Conservation (phyloP, 2,797 vertebrate species). For the Threskiornis aethiopicus region DNA sequence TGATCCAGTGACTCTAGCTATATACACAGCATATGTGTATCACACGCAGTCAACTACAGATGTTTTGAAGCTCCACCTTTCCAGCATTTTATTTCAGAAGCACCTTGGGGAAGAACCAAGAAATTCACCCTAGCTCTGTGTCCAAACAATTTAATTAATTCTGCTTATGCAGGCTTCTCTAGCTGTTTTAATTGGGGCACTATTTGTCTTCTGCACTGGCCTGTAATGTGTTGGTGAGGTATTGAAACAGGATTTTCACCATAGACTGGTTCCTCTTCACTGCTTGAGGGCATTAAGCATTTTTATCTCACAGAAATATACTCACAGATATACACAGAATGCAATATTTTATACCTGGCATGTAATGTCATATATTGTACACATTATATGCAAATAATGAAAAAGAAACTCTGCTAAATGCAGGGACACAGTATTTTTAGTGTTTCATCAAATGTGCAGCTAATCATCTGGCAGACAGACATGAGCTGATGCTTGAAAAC, state of each 20-base stretch:
- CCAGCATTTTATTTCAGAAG: not conserved
- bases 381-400: not conserved
- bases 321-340: not conserved
- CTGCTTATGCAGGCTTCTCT: not conserved
- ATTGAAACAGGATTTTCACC: not conserved
- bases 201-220: not conserved
- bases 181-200: not conserved
- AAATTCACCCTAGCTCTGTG: not conserved
- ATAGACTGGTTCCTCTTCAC: not conserved
- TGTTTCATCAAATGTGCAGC: not conserved
- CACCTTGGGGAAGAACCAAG: not conserved
- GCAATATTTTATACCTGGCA: not conserved
- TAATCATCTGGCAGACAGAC: constrained; percentile 9
- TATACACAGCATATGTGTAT: not conserved
- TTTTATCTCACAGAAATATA: not conserved
- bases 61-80: not conserved
- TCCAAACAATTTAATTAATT: constrained; percentile 13
- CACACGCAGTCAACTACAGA: not conserved
- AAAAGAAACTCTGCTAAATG: not conserved
- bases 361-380: not conserved
- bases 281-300: not conserved
- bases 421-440: not conserved
- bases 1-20: not conserved
- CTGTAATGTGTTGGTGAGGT: not conserved
- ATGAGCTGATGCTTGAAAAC: not conserved